Conservation (phyloP, 2,797 vertebrate species). For the Sorex maritimensis region DNA sequence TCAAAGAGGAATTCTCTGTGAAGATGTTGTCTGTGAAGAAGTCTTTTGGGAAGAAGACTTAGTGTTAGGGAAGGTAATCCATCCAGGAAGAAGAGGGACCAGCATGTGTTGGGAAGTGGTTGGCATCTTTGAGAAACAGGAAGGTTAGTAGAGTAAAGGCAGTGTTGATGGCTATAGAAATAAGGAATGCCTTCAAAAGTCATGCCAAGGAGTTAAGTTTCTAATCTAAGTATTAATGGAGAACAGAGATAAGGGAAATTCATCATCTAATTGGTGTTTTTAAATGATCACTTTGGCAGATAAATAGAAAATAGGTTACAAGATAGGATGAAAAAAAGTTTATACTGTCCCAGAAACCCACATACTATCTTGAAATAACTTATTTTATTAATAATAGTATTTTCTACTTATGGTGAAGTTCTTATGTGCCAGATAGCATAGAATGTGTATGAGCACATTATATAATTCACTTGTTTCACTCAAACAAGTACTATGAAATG, state of each 20-base stretch:
- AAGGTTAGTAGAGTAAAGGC: background rate
- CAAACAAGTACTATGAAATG: background rate
- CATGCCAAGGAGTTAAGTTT: background rate
- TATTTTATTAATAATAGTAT: background rate
- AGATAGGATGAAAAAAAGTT: background rate
- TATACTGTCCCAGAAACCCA: background rate
- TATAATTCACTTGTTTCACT: background rate
- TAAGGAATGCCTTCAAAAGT: background rate
- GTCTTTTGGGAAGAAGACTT: background rate
- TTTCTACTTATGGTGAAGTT: background rate
- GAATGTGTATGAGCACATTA: background rate
- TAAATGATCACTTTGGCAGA: background rate
- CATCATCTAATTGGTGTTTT: background rate
- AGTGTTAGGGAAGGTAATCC: background rate
- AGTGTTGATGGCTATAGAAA: background rate
- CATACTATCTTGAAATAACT: background rate
- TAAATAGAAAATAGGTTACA: background rate
- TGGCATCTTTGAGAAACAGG: constrained; percentile 17
- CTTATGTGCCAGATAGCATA: background rate
- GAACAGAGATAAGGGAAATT: background rate
- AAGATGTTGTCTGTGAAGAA: no score
- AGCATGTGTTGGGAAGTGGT: background rate
- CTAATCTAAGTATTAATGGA: background rate
- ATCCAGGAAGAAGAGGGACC: background rate
- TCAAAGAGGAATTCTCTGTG: background rate